A percentile compares a stretch with the other conserved stretches of the same genome.
These are phyloP conservation scores for Acromyrmex charruanus DNA, from an alignment of 1,140 invertebrate species.

Conservation along the genomic window DNA sequence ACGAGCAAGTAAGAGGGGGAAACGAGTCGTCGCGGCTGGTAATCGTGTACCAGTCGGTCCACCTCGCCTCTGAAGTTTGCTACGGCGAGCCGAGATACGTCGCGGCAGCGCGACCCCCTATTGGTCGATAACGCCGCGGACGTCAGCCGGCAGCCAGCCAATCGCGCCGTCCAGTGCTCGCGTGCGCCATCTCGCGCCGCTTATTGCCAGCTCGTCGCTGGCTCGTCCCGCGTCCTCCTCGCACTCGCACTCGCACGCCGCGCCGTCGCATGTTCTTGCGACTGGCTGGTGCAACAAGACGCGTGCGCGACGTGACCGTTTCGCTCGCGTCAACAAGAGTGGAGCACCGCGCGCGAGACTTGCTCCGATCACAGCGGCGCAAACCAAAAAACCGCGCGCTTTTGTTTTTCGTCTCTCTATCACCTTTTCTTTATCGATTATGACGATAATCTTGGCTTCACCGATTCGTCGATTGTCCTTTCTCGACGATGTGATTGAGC, in stretches of 20 bases:
- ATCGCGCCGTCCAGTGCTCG: constrained; percentile 66
- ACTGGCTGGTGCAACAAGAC: not conserved
- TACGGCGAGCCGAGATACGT: constrained; percentile 68
- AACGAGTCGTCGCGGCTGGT: constrained; percentile 63
- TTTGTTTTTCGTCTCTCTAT: not conserved
- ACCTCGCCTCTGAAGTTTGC: constrained; percentile 75
- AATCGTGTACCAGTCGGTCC: constrained; percentile 77
- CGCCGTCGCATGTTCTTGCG: constrained; percentile 19
- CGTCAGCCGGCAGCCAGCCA: constrained; percentile 77
- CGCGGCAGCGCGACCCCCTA: constrained; percentile 62
- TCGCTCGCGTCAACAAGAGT: constrained; percentile 5
- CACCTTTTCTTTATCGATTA: not conserved
- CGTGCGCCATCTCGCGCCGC: constrained; percentile 59
- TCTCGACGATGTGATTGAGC: not conserved
- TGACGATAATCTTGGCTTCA: not conserved
- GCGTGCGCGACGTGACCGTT: constrained; percentile 31
- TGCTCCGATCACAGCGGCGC: not conserved
- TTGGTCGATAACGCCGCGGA: constrained; percentile 79
- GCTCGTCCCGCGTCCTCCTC: constrained; percentile 1
- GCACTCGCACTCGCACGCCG: not conserved
- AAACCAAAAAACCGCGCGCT: not conserved
- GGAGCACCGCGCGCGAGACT: not conserved
- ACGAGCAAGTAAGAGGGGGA: constrained; percentile 34
- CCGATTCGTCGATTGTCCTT: not conserved
- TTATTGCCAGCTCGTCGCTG: not conserved